Base-by-base conservation (phyloP, 1,140 invertebrate species). In the Cyclina sinensis region DNA sequence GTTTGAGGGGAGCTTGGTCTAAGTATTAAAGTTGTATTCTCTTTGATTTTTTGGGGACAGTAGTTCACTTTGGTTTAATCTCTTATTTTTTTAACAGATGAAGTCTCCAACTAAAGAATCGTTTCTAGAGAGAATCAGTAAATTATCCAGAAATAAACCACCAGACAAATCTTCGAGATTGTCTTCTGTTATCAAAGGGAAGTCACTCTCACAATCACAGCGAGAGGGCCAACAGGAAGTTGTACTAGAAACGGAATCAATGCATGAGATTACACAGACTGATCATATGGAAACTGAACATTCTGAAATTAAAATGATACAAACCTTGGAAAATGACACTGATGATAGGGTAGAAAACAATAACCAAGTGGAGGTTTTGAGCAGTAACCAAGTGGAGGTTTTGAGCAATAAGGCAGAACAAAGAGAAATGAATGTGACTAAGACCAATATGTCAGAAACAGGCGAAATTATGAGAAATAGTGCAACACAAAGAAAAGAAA, bases 41-140 rank as follows among this genome's bases (percentile, higher is more conserved):
- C n/a, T n/a, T n/a, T n/a, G n/a, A n/a, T n/a, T n/a, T n/a, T n/a
- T n/a, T n/a, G n/a, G n/a, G n/a, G n/a, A n/a, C n/a, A n/a, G n/a
- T n/a, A n/a, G n/a, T n/a, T n/a, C n/a, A n/a, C n/a, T n/a, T n/a
- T n/a, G n/a, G n/a, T n/a, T n/a, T n/a, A n/a, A n/a, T n/a, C n/a
- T n/a, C n/a, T n/a, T n/a, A n/a, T 43, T n/a, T 9, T 73, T 11
- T 51, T 76, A 48, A 43, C 73, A 76, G 73, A 43, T 21, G 32
- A 80, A 59, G 30, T 80, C 78, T 35, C 27, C 78, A 54, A 59
- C 5, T 12, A 80, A 80, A 39, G 78, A 59, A 80, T 54, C 78
- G 0, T 80, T 80, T 37, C 32, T 80, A n/a, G 27, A 80, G 24
- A 80, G 78, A 59, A 80, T 80, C 54, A 80, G 78, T n/a, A 80